Evolutionary conservation across 2,113 vertebrate genomes (phyloP), one percentile per base, ranked within the genome.

Genomic region (Oncorhynchus keta): DNA sequence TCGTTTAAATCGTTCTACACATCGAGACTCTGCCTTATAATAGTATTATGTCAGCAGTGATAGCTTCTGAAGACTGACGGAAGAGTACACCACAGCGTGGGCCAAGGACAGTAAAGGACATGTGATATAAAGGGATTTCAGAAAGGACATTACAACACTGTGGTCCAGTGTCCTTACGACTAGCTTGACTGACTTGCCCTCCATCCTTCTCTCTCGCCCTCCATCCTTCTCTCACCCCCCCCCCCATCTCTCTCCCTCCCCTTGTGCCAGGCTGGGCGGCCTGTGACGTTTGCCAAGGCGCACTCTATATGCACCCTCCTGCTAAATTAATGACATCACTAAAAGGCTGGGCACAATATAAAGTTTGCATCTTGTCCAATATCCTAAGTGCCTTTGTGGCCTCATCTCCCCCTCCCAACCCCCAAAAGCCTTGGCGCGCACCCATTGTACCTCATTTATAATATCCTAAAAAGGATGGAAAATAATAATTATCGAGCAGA

Each of bases 241-340:
- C 2, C 22, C 0, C 16, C 13, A 24, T 14, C 18, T 6, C 20
- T 16, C 78, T 85, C 82, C 79, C 14, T 55, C 51, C 51, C 51
- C 4, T 18, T 55, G 13, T 18, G 16, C 87, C 82, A 86, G 83
- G 82, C 82, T 71, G 65, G 55, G 57, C 72, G 51, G 66, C 61
- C 64, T 67, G 72, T 77, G 85, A 91, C 89, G 83, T 92, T 91
- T 93, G 93, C 93, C 92, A 94, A 93, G 51, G 88, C 86, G 86
- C 90, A 90, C 90, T 92, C 92, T 89, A 89, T 90, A 89, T 90
- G 86, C 92, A 90, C 92, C 90, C 90, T 92, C 90, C 88, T 87
- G 89, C 92, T 93, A 93, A 93, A 93, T 94, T 91, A 93, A 93
- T 92, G 92, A 92, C 93, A 93, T 93, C 91, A 92, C 91, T 94